Base-by-base conservation (phyloP, 2,113 vertebrate genomes). In the Dicaeum eximium region DNA sequence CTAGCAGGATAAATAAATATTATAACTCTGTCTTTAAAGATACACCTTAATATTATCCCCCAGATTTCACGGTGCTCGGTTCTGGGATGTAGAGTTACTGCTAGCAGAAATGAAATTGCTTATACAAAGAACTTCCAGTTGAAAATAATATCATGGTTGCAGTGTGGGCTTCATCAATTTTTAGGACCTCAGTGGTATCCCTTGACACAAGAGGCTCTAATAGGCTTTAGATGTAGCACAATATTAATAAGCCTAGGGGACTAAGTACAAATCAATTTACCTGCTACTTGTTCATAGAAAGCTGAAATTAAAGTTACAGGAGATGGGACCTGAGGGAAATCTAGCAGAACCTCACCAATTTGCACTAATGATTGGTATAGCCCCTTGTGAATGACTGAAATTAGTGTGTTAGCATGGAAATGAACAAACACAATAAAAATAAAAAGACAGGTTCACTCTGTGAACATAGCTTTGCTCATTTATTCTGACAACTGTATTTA, bases 181-280 rank as follows among this genome's bases (percentile, higher is more conserved):
- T 96, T 95, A 94, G 94, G 96, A 87, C 89, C 54, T 88, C 62
- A 35, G 22, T 90, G 53, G 83, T 92, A 67, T 96, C 95, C 95
- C 95, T 87, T 86, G 92, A 92, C 88, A 96, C 90, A 93, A 92
- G 70, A 93, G 80, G 31, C 40, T 95, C 87, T 96, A 95, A 96
- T 95, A 93, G 83, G 90, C 67, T 95, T 90, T 95, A 89, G 88
- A 79, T 91, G 61, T 95, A 95, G 86, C 86, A 95, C 80, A 94
- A 50, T 97, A 96, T 96, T 97, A 96, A 96, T 96, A 97, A 97
- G 65, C 95, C 95, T 91, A 78, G 62, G 95, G 93, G 95, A 96
- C 56, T 28, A 65, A 87, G 83, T 80, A 90, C 90, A 96, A 96
- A 96, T 97, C 95, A 97, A 95, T 97, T 96, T 97, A 95, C 90